Conservation (phyloP, 2,888 invertebrate species). For the Sarcophaga variegata region DNA sequence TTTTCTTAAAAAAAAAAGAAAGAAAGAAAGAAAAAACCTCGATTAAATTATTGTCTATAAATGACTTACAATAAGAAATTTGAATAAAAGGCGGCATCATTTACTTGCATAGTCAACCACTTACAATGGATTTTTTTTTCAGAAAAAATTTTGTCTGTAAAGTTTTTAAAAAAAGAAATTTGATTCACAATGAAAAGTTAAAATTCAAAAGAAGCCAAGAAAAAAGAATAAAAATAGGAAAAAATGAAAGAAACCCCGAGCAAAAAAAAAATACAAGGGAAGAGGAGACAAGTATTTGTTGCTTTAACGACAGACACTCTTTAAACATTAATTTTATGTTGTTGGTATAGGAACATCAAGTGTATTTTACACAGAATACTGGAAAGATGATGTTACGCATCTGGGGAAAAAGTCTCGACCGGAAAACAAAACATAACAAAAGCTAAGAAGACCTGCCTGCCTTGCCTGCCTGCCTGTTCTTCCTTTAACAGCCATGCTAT, state of each 20-base stretch:
- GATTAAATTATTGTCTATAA: conserved; percentile 66
- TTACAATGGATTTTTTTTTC: conserved; percentile 9
- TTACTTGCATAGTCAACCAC: conserved; percentile 31
- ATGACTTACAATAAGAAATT: conserved; percentile 62
- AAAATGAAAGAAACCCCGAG: conserved; percentile 6
- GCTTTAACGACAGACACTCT: conserved; percentile 68
- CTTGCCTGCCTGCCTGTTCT: not conserved
- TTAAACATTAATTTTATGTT: conserved; percentile 65
- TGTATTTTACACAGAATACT: conserved; percentile 25
- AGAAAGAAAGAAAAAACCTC: not conserved
- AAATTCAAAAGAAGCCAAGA: conserved; percentile 43
- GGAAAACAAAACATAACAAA: conserved; percentile 68
- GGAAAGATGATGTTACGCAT: conserved; percentile 40
- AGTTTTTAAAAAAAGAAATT: conserved; percentile 58
- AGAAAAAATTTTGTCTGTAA: conserved; percentile 57
- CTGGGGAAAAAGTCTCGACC: conserved; percentile 70
- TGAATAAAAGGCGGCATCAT: conserved; percentile 42
- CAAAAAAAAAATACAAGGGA: not conserved
- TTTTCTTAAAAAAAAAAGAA: too few relatives aligned
- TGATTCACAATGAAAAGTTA: conserved; percentile 53
- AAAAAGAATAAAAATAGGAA: conserved; percentile 10
- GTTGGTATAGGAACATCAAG: conserved; percentile 27
- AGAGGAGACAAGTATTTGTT: conserved; percentile 49
- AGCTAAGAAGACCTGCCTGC: conserved; percentile 38
- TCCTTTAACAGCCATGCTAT: not conserved